Conservation (phyloP, 2,113 vertebrate genomes). For the Heliornis fulica region DNA sequence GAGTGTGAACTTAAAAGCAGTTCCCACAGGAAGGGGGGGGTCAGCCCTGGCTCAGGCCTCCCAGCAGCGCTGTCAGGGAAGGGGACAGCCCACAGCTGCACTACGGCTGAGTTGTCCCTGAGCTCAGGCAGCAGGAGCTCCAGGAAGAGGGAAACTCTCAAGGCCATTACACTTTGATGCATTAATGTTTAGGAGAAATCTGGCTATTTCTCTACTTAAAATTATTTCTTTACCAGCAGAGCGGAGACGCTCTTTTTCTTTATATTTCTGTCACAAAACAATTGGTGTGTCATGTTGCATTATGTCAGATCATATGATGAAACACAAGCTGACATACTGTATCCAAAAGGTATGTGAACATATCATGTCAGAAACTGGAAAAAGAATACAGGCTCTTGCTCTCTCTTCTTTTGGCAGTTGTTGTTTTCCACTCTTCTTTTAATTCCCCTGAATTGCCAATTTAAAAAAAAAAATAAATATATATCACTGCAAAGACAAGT, state of each 20-base stretch:
- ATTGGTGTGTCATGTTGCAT: conserved; percentile 47
- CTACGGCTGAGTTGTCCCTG: neutral
- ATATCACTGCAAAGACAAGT: neutral
- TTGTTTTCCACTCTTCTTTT: conserved; percentile 37
- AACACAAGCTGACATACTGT: conserved; percentile 59
- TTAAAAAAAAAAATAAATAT: neutral
- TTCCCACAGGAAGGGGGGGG: neutral
- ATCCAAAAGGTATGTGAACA: conserved; percentile 61
- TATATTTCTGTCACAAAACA: conserved; percentile 61
- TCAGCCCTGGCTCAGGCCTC: neutral
- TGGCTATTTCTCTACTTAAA: neutral
- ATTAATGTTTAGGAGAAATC: neutral
- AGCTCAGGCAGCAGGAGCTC: neutral
- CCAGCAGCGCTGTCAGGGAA: neutral
- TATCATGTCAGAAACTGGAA: conserved; percentile 52
- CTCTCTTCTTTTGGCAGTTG: conserved; percentile 14
- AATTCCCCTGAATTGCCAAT: conserved; percentile 32
- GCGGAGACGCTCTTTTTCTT: neutral
- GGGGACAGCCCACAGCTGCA: neutral
- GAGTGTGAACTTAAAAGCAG: neutral
- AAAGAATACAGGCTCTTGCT: neutral
- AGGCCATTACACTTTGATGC: neutral
- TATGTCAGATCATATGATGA: conserved; percentile 25
- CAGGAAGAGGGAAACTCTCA: neutral
- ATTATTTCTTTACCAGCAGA: conserved; percentile 43